Base-by-base conservation (phyloP, 2,797 vertebrate species). In the Poecilia picta region DNA sequence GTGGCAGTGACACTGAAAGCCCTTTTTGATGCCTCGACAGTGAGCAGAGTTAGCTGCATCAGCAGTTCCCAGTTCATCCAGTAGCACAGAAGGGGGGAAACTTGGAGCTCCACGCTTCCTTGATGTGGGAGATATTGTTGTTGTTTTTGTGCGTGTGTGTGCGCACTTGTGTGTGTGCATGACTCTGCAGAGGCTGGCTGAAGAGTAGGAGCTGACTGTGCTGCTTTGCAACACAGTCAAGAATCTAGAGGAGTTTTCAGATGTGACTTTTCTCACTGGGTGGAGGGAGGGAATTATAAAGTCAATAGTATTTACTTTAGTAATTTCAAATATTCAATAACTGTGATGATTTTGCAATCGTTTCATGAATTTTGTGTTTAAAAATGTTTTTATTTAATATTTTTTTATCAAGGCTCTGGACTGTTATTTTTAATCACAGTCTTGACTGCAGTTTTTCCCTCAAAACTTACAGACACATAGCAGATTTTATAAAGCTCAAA, bases 1-100 rank as follows among this genome's bases (percentile, higher is more conserved):
- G 64, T 68, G 36, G 20, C 39, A 33, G 16, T 64, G 31, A 64
- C 10, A 11, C 12, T 59, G 55, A 59, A 31, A 59, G n/a, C 12
- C 12, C 1, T 62, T 62, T 16, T 31, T 33, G 57, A 31, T 31
- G 57, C 57, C 10, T 62, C 57, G 1, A 31, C 28, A 62, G 57
- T 33, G 57, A 62, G 28, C 2, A 31, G 15, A 10, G 57, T 62
- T 62, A 7, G 28, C 57, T 33, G 57, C 57, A 18, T 64, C 31
- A 62, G 59, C 59, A 62, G 28, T 62, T 33, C 31, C 31, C 6
- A 2, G 15, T 31, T 33, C 59, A 36, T 64, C 59, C 12, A 64
- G 59, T 2, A 20, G 4, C 74, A 28, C 81, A 75, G 83, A 71
- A 83, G 85, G 78, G 81, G 81, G 82, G 1, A 79, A 55, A 82